A percentile compares a stretch with the other conserved stretches of the same genome.
These are phyloP conservation scores for Pollenia angustigena DNA, from an alignment of 2,888 invertebrate species.

Conservation along the genomic window DNA sequence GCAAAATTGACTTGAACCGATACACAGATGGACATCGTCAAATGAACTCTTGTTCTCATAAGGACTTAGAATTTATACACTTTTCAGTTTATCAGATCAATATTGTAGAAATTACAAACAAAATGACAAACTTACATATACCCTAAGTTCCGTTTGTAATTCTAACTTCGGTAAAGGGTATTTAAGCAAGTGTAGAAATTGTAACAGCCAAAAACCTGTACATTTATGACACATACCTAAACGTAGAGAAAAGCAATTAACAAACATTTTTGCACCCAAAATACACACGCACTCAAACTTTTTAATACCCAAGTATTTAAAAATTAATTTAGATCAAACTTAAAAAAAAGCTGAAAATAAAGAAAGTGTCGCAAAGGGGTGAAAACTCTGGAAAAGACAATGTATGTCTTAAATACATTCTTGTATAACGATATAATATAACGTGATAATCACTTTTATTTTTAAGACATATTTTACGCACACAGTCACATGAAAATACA, in stretches of 20 bases:
- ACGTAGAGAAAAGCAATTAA: slow-evolving; percentile 19
- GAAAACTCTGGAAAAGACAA: too few species aligned
- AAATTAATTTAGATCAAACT: slow-evolving; percentile 13
- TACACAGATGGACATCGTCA: too few species aligned
- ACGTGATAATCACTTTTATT: slow-evolving; percentile 65
- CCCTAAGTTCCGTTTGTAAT: too few species aligned
- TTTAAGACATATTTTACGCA: slow-evolving; percentile 52
- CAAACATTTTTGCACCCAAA: slow-evolving; percentile 52
- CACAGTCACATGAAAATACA: not conserved
- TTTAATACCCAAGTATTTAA: not conserved
- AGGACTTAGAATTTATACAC: too few species aligned
- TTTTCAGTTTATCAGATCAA: too few species aligned
- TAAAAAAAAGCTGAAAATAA: not conserved
- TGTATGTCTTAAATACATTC: slow-evolving; percentile 40
- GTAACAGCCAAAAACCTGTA: slow-evolving; percentile 28
- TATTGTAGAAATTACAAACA: too few species aligned
- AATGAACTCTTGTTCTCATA: too few species aligned
- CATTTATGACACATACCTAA: slow-evolving; percentile 53
- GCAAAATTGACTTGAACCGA: too few species aligned
- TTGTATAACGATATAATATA: slow-evolving; percentile 48
- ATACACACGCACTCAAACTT: not conserved
- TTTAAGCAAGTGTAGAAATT: not conserved
- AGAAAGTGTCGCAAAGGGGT: not conserved
- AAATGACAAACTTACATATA: too few species aligned
- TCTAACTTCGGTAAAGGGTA: too few species aligned